These are phyloP conservation scores for Drosophila truncata DNA, from an alignment of 1,140 invertebrate genomes.

Conservation along the genomic window DNA sequence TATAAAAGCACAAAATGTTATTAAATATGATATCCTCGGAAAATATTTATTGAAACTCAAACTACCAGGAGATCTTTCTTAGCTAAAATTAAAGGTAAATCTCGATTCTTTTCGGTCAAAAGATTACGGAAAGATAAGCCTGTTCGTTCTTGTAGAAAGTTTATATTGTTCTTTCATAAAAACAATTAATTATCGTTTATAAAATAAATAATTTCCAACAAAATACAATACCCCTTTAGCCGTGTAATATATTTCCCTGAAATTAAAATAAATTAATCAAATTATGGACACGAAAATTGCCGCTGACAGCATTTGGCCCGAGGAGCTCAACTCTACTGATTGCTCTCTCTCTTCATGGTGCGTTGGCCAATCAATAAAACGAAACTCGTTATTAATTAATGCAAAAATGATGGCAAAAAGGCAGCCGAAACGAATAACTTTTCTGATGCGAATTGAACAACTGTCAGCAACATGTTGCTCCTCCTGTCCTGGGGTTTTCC, in stretches of 20 bases:
- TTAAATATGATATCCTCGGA: not conserved
- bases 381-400: constrained; percentile 77
- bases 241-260: not conserved
- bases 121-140: too few relatives aligned
- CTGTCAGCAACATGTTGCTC: constrained; percentile 78
- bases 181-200: not conserved
- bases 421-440: constrained; percentile 44
- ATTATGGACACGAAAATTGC: constrained; percentile 48
- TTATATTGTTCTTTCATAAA: not conserved
- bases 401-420: constrained; percentile 64
- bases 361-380: constrained; percentile 62
- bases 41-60: not conserved
- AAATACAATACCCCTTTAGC: not conserved
- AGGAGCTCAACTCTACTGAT: constrained; percentile 42
- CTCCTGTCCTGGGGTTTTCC: constrained; percentile 12
- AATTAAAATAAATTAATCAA: constrained; percentile 64
- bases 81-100: not conserved
- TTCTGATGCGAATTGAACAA: constrained; percentile 72
- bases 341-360: constrained; percentile 56
- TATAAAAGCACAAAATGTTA: too few relatives aligned
- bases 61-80: too few relatives aligned
- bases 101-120: not conserved
- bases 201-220: not conserved
- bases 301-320: constrained; percentile 64
- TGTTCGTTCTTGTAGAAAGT: too few relatives aligned